Evolutionary conservation across 2,797 vertebrate genomes (phyloP).

Genomic region (Tenualosa thibaudeaui): DNA sequence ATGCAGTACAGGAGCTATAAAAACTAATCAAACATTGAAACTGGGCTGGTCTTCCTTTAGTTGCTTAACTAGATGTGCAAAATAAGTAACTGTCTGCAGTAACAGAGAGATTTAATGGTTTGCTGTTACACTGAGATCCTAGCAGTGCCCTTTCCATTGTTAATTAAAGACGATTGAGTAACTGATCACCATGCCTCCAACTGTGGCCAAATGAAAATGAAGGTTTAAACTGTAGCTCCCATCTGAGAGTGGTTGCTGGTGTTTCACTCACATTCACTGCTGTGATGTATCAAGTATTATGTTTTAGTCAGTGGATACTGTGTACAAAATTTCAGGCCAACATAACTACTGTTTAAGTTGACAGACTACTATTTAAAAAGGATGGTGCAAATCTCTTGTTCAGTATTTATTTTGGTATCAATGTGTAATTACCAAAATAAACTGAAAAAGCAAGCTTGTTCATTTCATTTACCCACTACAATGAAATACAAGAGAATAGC

Average conservation of each 20-base stretch:
- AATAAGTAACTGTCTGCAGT: neutral
- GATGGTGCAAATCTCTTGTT: neutral
- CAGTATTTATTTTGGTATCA: neutral
- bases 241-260: neutral
- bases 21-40: neutral
- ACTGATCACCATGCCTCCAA: neutral
- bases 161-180: neutral
- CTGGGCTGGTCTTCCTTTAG: neutral
- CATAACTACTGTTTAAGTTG: neutral
- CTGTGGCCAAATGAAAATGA: neutral
- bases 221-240: neutral
- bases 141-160: neutral
- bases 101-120: neutral
- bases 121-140: neutral
- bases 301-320: neutral
- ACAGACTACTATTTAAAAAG: neutral
- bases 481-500: neutral
- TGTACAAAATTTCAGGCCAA: neutral
- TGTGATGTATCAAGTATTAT: neutral
- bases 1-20: neutral
- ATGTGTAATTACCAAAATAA: neutral
- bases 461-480: neutral
- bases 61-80: neutral
- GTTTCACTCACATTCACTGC: neutral
- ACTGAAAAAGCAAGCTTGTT: neutral